Percentiles rank a stretch among this genome's conserved stretches.
Conservation (phyloP, 2,113 vertebrate species). For the Ciconia stormi region DNA sequence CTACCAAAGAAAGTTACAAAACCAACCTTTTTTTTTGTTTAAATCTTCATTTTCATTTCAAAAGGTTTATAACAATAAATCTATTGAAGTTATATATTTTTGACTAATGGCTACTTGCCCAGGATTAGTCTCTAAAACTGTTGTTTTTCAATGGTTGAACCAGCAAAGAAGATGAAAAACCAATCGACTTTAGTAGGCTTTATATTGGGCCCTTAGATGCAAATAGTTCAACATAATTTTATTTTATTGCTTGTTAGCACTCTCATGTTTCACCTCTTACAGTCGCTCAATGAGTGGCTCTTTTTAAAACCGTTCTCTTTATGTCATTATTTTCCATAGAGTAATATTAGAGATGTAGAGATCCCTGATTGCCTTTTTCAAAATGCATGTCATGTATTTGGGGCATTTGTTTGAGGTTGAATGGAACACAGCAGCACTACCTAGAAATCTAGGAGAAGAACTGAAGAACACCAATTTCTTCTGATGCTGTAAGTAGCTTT, state of each 20-base stretch:
- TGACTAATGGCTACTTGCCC: background rate
- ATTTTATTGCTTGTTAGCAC: slow-evolving; percentile 44
- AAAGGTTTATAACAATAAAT: background rate
- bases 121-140: background rate
- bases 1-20: background rate
- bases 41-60: background rate
- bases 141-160: slow-evolving; percentile 1
- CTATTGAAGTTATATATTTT: background rate
- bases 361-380: slow-evolving; percentile 41
- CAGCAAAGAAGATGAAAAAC: slow-evolving; percentile 3
- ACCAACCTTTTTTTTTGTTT: background rate
- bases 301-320: slow-evolving; percentile 41
- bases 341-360: slow-evolving; percentile 24
- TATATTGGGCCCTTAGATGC: background rate
- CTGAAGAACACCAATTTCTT: slow-evolving; percentile 30
- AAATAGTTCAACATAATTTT: slow-evolving; percentile 39
- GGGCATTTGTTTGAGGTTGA: slow-evolving; percentile 47
- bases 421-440: slow-evolving; percentile 27
- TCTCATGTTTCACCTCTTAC: slow-evolving; percentile 6
- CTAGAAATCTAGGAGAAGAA: slow-evolving; percentile 20
- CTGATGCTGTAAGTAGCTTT: background rate
- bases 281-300: background rate
- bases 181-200: background rate
- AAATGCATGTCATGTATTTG: background rate
- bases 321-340: slow-evolving; percentile 30